Evolutionary conservation across 2,888 invertebrate species (phyloP).

Genomic region (Dinocampus coccinellae): DNA sequence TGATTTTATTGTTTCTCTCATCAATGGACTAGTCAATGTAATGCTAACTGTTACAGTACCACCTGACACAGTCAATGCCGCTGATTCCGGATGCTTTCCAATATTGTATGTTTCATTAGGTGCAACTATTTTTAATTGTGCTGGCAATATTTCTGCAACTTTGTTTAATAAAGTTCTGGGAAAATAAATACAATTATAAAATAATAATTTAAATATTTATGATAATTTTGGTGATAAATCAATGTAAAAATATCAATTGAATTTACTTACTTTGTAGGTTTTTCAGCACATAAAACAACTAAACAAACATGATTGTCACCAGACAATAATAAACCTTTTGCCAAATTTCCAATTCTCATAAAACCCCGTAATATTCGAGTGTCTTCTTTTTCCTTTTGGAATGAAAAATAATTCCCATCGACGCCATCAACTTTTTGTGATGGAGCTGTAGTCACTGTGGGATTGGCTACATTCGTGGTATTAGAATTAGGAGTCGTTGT

Average conservation of each 20-base stretch:
- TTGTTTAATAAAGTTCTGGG: slow-evolving; percentile 83
- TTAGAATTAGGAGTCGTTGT: slow-evolving; percentile 53
- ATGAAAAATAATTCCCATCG: slow-evolving; percentile 77
- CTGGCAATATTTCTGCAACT: slow-evolving; percentile 87
- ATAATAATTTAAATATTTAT: background rate
- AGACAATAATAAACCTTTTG: slow-evolving; percentile 89
- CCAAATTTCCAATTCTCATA: slow-evolving; percentile 94
- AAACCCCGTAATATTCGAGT: slow-evolving; percentile 91
- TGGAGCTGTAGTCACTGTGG: slow-evolving; percentile 47
- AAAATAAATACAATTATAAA: slow-evolving; percentile 20
- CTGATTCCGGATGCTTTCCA: slow-evolving; percentile 86
- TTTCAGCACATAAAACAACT: slow-evolving; percentile 94
- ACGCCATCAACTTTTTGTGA: slow-evolving; percentile 78
- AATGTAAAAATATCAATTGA: background rate
- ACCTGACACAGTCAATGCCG: slow-evolving; percentile 87
- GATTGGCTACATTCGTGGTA: slow-evolving; percentile 66
- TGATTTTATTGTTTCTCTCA: slow-evolving; percentile 79
- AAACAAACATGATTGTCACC: slow-evolving; percentile 92
- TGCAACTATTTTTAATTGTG: slow-evolving; percentile 80
- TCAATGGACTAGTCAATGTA: slow-evolving; percentile 91
- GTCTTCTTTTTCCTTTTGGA: slow-evolving; percentile 77
- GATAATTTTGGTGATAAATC: background rate
- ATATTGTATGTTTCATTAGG: slow-evolving; percentile 86
- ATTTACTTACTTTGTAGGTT: slow-evolving; percentile 79
- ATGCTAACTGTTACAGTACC: slow-evolving; percentile 85